Percentiles rank a stretch among this genome's conserved stretches.
Conservation (phyloP, 1,140 invertebrate species). For the Campoletis sonorensis region DNA sequence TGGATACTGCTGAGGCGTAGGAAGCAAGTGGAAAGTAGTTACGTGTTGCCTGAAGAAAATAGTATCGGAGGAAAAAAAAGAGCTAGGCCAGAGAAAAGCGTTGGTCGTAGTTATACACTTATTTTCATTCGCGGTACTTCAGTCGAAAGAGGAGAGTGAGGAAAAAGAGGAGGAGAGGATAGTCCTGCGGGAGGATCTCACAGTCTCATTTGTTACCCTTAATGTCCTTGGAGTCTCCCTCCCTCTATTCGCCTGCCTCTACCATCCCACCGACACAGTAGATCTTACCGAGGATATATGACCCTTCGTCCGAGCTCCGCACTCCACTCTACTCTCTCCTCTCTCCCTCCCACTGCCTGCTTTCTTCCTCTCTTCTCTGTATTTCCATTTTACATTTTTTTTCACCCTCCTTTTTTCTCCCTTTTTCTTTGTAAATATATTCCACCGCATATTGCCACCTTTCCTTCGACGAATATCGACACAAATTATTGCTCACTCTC, state of each 20-base stretch:
- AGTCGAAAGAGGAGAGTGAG: constrained; percentile 60
- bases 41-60: constrained; percentile 39
- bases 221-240: constrained; percentile 64
- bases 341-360: constrained; percentile 16
- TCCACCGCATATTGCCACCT: background rate
- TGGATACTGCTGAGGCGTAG: constrained; percentile 35
- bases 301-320: constrained; percentile 31
- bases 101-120: constrained; percentile 65
- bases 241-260: constrained; percentile 35
- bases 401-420: too few species aligned
- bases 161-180: constrained; percentile 51
- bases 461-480: constrained; percentile 55
- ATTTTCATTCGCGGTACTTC: constrained; percentile 71
- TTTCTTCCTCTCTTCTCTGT: constrained; percentile 3
- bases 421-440: constrained; percentile 20
- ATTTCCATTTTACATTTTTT: constrained; percentile 10
- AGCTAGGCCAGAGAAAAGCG: constrained; percentile 58
- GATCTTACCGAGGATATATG: constrained; percentile 59
- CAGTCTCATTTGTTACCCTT: constrained; percentile 74
- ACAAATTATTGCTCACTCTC: constrained; percentile 63
- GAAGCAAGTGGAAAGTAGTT: constrained; percentile 42
- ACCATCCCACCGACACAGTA: constrained; percentile 46
- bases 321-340: constrained; percentile 28
- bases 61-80: constrained; percentile 43
- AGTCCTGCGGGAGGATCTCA: constrained; percentile 68